A percentile compares a stretch with the other conserved stretches of the same genome.
Evolutionary conservation across 92 coral and sea anemone species (phyloP).

Genomic region (Porites evermanni): DNA sequence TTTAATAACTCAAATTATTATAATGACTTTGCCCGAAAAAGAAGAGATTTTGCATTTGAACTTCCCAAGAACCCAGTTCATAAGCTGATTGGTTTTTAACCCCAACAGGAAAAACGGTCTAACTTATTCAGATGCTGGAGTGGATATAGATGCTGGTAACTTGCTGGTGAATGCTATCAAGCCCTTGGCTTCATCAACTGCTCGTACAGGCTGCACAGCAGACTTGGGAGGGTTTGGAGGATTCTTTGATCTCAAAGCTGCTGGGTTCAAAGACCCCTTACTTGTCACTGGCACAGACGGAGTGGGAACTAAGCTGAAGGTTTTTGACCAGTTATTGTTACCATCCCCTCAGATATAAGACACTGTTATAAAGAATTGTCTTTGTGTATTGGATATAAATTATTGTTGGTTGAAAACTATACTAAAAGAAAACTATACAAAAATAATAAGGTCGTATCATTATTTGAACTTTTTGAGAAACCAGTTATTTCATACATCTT

Average conservation of each 20-base stretch:
- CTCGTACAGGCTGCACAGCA: slow-evolving; percentile 85
- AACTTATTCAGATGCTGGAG: slow-evolving; percentile 87
- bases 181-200: slow-evolving; percentile 85
- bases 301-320: slow-evolving; percentile 97
- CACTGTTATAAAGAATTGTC: too few species aligned
- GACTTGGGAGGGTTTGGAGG: slow-evolving; percentile 98
- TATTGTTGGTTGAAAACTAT: too few species aligned
- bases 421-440: too few species aligned
- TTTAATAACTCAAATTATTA: too few species aligned
- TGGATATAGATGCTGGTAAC: slow-evolving; percentile 90
- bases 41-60: too few species aligned
- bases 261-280: slow-evolving; percentile 91
- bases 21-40: too few species aligned
- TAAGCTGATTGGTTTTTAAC: background rate
- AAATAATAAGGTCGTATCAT: too few species aligned
- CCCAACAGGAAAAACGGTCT: slow-evolving; percentile 53
- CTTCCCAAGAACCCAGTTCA: too few species aligned
- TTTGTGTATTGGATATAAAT: too few species aligned
- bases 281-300: slow-evolving; percentile 98
- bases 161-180: slow-evolving; percentile 84
- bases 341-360: background rate
- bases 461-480: too few species aligned
- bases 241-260: slow-evolving; percentile 86
- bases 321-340: background rate
- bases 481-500: too few species aligned